Percentiles rank a stretch among this genome's conserved stretches.
Conservation (phyloP, 2,888 invertebrate species). For the Schrankia costaestrigalis region DNA sequence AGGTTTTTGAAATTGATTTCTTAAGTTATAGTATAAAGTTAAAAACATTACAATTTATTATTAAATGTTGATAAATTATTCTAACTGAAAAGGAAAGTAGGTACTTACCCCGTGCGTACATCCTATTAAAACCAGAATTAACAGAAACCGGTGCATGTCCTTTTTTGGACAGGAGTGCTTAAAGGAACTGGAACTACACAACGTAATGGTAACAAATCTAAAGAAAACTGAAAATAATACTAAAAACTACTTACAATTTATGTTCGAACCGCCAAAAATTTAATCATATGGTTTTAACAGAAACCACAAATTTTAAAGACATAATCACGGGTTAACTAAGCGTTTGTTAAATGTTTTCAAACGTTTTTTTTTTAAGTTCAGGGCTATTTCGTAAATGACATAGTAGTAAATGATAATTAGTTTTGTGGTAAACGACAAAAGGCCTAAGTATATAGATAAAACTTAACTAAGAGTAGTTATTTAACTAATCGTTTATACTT, state of each 20-base stretch:
- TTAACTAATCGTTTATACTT: too few species aligned
- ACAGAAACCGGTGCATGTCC: conserved; percentile 14
- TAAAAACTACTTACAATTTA: conserved; percentile 21
- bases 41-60: too few species aligned
- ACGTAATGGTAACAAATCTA: conserved; percentile 3
- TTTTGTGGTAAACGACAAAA: too few species aligned
- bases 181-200: too few species aligned
- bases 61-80: too few species aligned
- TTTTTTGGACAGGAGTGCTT: too few species aligned
- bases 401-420: conserved; percentile 1
- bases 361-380: conserved; percentile 1
- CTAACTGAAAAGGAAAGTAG: neutral
- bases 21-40: too few species aligned
- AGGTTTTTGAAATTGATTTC: too few species aligned
- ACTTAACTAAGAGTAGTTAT: too few species aligned
- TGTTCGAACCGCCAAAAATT: conserved; percentile 12
- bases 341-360: conserved; percentile 9
- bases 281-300: conserved; percentile 15
- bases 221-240: conserved; percentile 16
- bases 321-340: conserved; percentile 20
- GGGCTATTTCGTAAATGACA: conserved; percentile 5
- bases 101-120: conserved; percentile 19
- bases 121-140: conserved; percentile 8
- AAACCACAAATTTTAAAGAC: conserved; percentile 20
- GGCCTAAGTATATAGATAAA: too few species aligned